Base-by-base conservation (phyloP, 2,888 invertebrate species). In the Limnephilus lunatus region DNA sequence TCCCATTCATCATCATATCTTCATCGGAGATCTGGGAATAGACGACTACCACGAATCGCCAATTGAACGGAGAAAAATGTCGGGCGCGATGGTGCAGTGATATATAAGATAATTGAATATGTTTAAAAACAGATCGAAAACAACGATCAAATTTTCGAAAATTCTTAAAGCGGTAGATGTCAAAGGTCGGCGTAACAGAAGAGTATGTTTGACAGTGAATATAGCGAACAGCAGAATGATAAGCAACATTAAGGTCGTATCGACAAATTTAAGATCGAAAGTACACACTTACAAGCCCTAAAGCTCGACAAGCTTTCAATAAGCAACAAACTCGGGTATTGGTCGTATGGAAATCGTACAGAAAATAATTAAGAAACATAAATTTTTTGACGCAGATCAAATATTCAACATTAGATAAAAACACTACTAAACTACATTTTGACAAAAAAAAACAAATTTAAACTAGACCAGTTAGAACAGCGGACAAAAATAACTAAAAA, bases 1-100 rank as follows among this genome's bases (percentile, higher is more conserved):
- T 14, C 53, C 19, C 87, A 87, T 87, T 87, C 35, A 87, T 87
- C 87, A 53, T 68, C 53, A 30, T 68, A 87, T 87, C 87, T 87
- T 25, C 53, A 35, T 15, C 31, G 82, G 82, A 87, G 87, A 87
- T 87, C 87, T 87, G 53, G 68, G 53, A 87, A 53, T 53, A 48
- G 87, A 19, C 19, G 87, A 30, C 81, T 92, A 91, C 91, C 92
- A 91, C 35, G 92, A 91, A 91, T 90, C 83, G 90, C 92, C 91
- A 92, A 92, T 92, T 91, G 92, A 92, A 86, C 92, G 44, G 32
- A 32, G 32, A 82, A 82, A 82, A 82, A 82, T 19, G 31, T 30
- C 30, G 4, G 53, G 53, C 53, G 53, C 53, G 53, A 68, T 68
- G 68, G 25, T 9, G 9, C 68, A 68, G 68, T 68, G 68, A 68